These are phyloP conservation scores for Mustela erminea DNA, from an alignment of 2,797 vertebrate genomes.

Conservation along the genomic window DNA sequence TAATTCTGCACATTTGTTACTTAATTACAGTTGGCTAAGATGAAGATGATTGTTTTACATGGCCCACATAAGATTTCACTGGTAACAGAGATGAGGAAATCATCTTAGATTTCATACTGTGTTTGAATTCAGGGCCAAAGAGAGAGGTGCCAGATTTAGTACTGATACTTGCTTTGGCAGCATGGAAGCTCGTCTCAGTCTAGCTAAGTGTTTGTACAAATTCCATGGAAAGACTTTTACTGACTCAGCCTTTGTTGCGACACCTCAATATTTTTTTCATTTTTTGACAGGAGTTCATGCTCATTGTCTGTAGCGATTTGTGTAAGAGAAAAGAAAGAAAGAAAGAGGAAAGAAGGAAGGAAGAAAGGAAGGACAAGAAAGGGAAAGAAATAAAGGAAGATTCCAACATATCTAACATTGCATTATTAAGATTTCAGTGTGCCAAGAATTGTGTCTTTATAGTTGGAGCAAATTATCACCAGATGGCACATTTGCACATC, in stretches of 20 bases:
- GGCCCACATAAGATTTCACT: background rate
- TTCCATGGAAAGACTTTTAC: background rate
- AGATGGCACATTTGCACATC: background rate
- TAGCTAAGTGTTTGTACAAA: background rate
- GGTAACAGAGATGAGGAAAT: background rate
- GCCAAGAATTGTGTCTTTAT: background rate
- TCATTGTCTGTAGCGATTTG: background rate
- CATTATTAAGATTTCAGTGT: background rate
- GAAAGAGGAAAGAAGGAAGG: no score
- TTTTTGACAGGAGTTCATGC: background rate
- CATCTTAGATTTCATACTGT: background rate
- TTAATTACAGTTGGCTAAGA: background rate
- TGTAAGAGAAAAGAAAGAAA: background rate
- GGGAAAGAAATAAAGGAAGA: background rate
- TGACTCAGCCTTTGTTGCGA: background rate
- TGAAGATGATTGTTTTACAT: background rate
- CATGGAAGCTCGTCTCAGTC: background rate
- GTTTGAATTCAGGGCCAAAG: background rate
- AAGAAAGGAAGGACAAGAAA: no score
- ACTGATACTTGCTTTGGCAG: background rate
- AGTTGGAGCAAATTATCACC: slow-evolving; percentile 6
- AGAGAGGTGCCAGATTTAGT: background rate
- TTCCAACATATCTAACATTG: background rate
- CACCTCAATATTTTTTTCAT: background rate
- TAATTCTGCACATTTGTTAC: background rate